Conservation (phyloP, 2,113 vertebrate genomes). For the Plestiodon gilberti region DNA sequence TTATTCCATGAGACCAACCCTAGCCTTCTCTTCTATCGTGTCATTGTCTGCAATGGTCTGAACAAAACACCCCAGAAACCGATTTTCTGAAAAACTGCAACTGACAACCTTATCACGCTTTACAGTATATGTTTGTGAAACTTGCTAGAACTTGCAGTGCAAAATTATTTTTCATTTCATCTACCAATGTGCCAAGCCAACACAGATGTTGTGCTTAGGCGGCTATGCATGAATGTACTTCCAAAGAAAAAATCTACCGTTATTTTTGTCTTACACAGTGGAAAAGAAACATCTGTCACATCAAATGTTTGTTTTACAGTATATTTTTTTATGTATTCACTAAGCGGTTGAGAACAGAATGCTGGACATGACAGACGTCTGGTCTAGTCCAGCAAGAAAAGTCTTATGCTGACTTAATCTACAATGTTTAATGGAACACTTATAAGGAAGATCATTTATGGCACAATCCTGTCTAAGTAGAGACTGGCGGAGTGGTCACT, state of each 20-base stretch:
- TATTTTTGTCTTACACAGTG: constrained; percentile 9
- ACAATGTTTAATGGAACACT: neutral
- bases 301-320: constrained; percentile 19
- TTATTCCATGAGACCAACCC: neutral
- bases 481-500: too few species aligned
- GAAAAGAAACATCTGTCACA: constrained; percentile 37
- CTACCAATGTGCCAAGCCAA: constrained; percentile 47
- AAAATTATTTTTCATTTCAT: constrained; percentile 58
- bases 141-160: constrained; percentile 33
- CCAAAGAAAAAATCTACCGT: neutral
- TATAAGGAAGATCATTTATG: neutral
- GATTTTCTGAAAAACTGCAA: constrained; percentile 42
- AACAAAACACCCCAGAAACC: neutral
- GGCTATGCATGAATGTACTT: constrained; percentile 23
- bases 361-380: neutral
- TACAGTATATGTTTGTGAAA: constrained; percentile 32
- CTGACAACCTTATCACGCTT: constrained; percentile 33
- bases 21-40: neutral
- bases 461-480: too few species aligned
- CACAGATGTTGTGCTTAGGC: constrained; percentile 57
- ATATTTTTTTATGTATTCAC: neutral
- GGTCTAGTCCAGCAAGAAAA: neutral
- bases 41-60: neutral
- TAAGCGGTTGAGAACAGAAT: constrained; percentile 22
- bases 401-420: neutral